Evolutionary conservation across 2,888 invertebrate species (phyloP), one percentile per base, ranked within the genome.

Genomic region (Trichacis sp.): DNA sequence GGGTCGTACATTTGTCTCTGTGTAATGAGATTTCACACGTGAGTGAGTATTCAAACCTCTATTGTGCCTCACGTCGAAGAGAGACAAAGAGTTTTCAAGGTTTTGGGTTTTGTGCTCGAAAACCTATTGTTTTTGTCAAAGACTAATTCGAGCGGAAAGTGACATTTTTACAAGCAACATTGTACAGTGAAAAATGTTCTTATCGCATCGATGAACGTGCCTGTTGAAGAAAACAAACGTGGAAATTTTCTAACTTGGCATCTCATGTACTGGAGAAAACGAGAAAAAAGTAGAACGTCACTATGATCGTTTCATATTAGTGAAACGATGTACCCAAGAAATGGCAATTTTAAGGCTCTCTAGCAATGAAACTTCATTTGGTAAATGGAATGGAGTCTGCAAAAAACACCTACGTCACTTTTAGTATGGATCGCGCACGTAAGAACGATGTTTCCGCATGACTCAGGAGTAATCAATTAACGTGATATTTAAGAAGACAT

Each of bases 1-100:
- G 93, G 89, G 85, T 95, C 95, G 84, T 94, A 94, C 53, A 94
- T n/a, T 33, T 33, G 33, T 33, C 33, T n/a, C 33, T 3, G 33
- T 33, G 9, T 5, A 33, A 33, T 33, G 33, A 33, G 33, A 33
- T 33, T 33, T 33, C n/a, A 11, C 33, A n/a, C 8, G 33, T 2
- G 8, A 33, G n/a, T 9, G n/a, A 33, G 33, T 33, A 11, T 33
- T 33, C n/a, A 33, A 33, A 33, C 9, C n/a, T 24, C 33, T 11
- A 33, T 33, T 33, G 33, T 33, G 33, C n/a, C 2, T 2, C n/a
- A 11, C 33, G 33, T 33, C 33, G 33, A 33, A 33, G n/a, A 9
- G 11, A 2, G 33, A 33, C 33, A 33, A 33, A 33, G 33, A 11
- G 33, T 33, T 33, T 33, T n/a, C 33, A 33, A 33, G 33, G 33